phyloP scores from a whole-genome alignment of 1,140 invertebrate species.

The roundworm (Caenorhabditis elegans) region DNA sequence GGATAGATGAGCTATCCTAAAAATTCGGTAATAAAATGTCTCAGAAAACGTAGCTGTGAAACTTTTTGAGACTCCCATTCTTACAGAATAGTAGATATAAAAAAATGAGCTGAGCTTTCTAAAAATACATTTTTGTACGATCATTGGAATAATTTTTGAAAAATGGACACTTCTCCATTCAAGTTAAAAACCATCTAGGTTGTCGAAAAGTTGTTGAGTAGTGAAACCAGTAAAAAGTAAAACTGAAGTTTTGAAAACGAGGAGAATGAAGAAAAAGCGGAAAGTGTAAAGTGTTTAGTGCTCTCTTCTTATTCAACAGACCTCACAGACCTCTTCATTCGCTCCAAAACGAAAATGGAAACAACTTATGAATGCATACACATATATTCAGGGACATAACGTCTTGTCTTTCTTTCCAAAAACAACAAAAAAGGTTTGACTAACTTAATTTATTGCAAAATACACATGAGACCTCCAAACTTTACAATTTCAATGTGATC shows the following conservation, averaged over 20 bases:
- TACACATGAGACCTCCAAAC: not conserved
- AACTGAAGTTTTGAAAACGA: not conserved
- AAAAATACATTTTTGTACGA: no score
- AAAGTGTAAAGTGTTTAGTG: constrained; percentile 30
- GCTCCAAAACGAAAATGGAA: not conserved
- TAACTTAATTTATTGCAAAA: not conserved
- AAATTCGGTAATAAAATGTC: no score
- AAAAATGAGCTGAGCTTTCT: not conserved
- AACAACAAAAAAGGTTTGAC: not conserved
- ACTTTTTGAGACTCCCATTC: no score
- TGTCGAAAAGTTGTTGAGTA: no score
- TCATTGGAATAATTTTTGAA: no score
- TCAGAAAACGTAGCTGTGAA: no score
- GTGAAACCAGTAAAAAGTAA: constrained; percentile 29
- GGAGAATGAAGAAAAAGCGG: not conserved
- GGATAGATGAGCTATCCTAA: no score
- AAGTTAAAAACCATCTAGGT: no score
- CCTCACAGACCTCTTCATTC: constrained; percentile 18
- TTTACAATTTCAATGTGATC: not conserved
- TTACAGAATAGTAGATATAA: not conserved
- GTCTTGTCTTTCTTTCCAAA: no score
- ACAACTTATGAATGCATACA: constrained; percentile 31
- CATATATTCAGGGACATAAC: not conserved
- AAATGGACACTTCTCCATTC: no score
- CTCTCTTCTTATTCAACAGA: not conserved